Evolutionary conservation across 2,888 invertebrate genomes (phyloP).

Genomic region (Mythimna pallens): DNA sequence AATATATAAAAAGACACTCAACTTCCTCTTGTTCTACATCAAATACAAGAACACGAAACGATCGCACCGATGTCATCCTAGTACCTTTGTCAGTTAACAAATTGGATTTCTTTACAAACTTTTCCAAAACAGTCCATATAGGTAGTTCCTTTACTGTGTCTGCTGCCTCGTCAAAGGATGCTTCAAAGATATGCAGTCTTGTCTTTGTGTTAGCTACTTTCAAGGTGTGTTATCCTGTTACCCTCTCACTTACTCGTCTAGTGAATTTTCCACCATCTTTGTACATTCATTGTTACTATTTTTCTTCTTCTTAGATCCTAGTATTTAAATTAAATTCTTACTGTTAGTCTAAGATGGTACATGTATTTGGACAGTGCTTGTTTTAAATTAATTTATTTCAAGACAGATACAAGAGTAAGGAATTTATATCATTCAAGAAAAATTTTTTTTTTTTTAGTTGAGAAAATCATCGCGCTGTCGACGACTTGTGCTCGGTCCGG

Average conservation of each 20-base stretch:
- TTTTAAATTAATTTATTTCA: constrained; percentile 38
- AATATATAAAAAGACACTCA: too few species aligned
- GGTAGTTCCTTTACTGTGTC: constrained; percentile 1
- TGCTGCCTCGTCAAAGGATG: constrained; percentile 34
- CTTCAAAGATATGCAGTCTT: constrained; percentile 33
- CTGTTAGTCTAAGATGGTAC: constrained; percentile 34
- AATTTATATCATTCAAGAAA: constrained; percentile 20
- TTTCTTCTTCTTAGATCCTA: constrained; percentile 23
- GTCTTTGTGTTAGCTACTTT: constrained; percentile 39
- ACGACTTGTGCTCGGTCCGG: too few species aligned
- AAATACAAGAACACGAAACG: neutral
- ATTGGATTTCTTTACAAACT: neutral
- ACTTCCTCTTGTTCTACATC: neutral
- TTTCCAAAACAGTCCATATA: neutral
- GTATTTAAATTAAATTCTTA: constrained; percentile 57
- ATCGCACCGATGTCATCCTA: neutral
- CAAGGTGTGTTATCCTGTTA: constrained; percentile 48
- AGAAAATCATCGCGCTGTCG: too few species aligned
- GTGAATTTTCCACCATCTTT: constrained; percentile 23
- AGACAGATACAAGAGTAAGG: constrained; percentile 7
- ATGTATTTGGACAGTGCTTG: constrained; percentile 6
- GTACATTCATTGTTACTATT: constrained; percentile 21
- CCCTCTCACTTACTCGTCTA: constrained; percentile 26
- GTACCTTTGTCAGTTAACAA: neutral
- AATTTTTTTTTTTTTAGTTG: too few species aligned